Evolutionary conservation across 2,888 invertebrate genomes (phyloP), one percentile per base, ranked within the genome.

Genomic region (Dione juno): DNA sequence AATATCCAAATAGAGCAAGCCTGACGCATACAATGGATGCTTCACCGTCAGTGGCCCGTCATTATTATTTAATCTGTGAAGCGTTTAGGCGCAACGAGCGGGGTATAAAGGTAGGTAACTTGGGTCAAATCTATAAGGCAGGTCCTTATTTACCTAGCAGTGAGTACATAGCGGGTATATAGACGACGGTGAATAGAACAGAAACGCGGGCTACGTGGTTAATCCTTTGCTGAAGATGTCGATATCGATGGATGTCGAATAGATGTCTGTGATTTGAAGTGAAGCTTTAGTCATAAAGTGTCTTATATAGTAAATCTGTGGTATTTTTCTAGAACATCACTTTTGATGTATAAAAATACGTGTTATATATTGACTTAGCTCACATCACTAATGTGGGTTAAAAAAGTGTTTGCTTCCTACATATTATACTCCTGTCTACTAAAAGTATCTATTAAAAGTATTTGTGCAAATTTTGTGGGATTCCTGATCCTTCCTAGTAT

Each of bases 121-220:
- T 77, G 77, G 83, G 84, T 81, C 82, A 81, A 83, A 82, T 84
- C 88, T 87, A 85, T 89, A 88, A 87, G 88, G 86, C 86, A 79
- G 83, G 80, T 82, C 82, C 82, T 82, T 87, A 89, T 90, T 77
- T 89, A 89, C 88, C 77, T 77, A 74, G 10, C 9, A n/a, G 65
- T 75, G 66, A 69, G 81, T 83, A 88, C 79, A 88, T 88, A 86
- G 79, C 75, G 77, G 70, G 77, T 82, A 85, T 85, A 78, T 87
- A 85, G 82, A 77, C 76, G 79, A 76, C 79, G 80, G 81, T 79
- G 79, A 81, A 81, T 82, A 80, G 83, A 87, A 83, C 82, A 83
- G 83, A 85, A 79, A 81, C 81, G 81, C 78, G 80, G 75, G 64
- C n/a, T 77, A 85, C 83, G 68, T 82, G 50, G 50, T 52, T 52